A percentile compares a stretch with the other conserved stretches of the same genome.
Conservation (phyloP, 2,113 vertebrate species). For the Chiloscyllium plagiosum region DNA sequence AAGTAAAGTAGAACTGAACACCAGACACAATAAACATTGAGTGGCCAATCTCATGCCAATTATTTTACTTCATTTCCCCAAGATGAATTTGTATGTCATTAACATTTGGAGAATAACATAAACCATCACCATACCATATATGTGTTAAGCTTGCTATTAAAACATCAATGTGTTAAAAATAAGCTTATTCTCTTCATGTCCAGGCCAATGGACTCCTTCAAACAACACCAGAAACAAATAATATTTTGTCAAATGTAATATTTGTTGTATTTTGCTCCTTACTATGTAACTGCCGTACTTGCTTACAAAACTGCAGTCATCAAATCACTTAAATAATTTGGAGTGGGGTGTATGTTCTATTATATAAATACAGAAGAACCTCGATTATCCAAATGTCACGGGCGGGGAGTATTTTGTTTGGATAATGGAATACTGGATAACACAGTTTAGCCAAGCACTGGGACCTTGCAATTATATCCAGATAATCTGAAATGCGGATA, state of each 20-base stretch:
- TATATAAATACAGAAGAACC: not conserved
- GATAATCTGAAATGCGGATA: no score
- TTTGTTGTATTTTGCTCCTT: not conserved
- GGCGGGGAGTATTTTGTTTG: no score
- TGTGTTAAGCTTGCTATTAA: not conserved
- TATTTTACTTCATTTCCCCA: not conserved
- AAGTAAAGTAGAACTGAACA: not conserved
- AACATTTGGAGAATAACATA: not conserved
- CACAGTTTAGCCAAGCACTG: no score
- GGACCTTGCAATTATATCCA: no score
- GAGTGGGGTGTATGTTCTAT: not conserved
- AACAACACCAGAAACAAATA: not conserved
- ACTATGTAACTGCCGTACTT: no score
- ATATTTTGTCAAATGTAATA: not conserved
- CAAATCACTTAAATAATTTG: not conserved
- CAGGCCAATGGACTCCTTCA: not conserved
- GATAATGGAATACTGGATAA: no score
- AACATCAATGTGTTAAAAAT: not conserved
- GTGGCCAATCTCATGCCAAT: not conserved
- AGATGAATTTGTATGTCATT: not conserved
- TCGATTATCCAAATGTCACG: no score
- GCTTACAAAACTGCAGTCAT: not conserved
- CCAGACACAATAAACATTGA: not conserved
- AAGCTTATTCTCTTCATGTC: not conserved
- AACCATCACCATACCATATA: not conserved